Evolutionary conservation across 2,888 invertebrate genomes (phyloP).

Genomic region (Galerucella pusilla): DNA sequence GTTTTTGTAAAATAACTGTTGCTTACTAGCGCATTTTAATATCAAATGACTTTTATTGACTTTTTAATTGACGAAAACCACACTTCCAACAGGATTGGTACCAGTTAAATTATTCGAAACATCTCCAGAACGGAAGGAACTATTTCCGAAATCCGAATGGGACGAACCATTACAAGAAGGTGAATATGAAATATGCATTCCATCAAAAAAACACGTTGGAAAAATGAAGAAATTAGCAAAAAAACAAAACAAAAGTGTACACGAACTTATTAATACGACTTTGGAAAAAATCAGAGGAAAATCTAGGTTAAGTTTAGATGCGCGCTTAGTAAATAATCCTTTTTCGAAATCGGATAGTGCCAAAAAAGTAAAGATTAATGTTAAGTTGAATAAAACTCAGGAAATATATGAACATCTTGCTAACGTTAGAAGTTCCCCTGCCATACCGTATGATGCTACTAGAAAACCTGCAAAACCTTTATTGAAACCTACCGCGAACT

Average conservation of each 20-base stretch:
- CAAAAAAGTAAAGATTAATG: slow-evolving; percentile 80
- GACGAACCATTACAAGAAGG: slow-evolving; percentile 63
- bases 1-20: not conserved
- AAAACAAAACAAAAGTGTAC: slow-evolving; percentile 38
- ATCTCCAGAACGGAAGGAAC: slow-evolving; percentile 30
- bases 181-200: slow-evolving; percentile 61
- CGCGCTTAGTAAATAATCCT: slow-evolving; percentile 48
- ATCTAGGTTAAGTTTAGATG: slow-evolving; percentile 47
- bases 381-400: slow-evolving; percentile 78
- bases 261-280: slow-evolving; percentile 39
- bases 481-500: slow-evolving; percentile 73
- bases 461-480: slow-evolving; percentile 78
- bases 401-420: slow-evolving; percentile 78
- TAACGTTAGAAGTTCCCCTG: slow-evolving; percentile 77
- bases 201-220: slow-evolving; percentile 52
- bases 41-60: slow-evolving; percentile 6
- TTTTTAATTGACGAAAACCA: slow-evolving; percentile 6
- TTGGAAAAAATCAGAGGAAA: slow-evolving; percentile 44
- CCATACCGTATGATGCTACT: slow-evolving; percentile 78
- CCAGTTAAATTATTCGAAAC: slow-evolving; percentile 40
- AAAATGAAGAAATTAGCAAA: slow-evolving; percentile 45
- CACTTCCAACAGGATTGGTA: slow-evolving; percentile 30
- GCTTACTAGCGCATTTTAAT: not conserved
- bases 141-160: slow-evolving; percentile 61
- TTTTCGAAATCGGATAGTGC: slow-evolving; percentile 50